Base-by-base conservation (phyloP, 2,113 vertebrate genomes). In the Daubentonia madagascariensis region DNA sequence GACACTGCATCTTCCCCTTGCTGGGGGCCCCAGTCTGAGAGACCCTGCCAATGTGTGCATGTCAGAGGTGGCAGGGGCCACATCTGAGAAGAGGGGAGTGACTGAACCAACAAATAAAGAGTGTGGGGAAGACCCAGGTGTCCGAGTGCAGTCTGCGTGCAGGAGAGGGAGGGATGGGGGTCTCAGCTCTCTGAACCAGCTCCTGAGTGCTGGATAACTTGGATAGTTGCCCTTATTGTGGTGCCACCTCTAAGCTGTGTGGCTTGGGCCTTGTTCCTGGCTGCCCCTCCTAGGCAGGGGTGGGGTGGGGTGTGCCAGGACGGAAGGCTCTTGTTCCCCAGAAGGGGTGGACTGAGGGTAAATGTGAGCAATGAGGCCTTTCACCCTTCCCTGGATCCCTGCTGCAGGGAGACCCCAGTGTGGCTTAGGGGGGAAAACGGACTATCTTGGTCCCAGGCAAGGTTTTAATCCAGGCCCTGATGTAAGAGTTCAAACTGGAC, bases 91-190 rank as follows among this genome's bases (percentile, higher is more conserved):
- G 43, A 43, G 52, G 45, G 52, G 35, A 61, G 59, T 1, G 0
- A 40, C 3, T 6, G 67, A 83, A 45, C 50, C 25, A 32, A 17
- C 73, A 89, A 97, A 97, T 98, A 97, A 97, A 97, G 68, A 70
- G 50, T 61, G 22, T 79, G 54, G 45, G 91, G 54, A 84, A 76
- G 72, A 89, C n/a, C 1, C 11, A 2, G 0, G 40, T 70, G 45
- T 94, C 80, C 7, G 48, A 50, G 52, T 0, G 30, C 4, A 0
- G 0, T 92, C 35, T 87, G 28, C 43, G 8, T 75, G 25, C 6
- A 0, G 61, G 40, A 59, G 75, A 13, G 43, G 30, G 20, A 20
- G 25, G 50, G 6, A 12, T 0, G 12, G 65, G 17, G 16, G 35
- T 10, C 5, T 50, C 8, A 13, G 2, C 12, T 12, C 28, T 90